Evolutionary conservation across 2,797 vertebrate genomes (phyloP), one percentile per base, ranked within the genome.

Genomic region (Scolopax rusticola): DNA sequence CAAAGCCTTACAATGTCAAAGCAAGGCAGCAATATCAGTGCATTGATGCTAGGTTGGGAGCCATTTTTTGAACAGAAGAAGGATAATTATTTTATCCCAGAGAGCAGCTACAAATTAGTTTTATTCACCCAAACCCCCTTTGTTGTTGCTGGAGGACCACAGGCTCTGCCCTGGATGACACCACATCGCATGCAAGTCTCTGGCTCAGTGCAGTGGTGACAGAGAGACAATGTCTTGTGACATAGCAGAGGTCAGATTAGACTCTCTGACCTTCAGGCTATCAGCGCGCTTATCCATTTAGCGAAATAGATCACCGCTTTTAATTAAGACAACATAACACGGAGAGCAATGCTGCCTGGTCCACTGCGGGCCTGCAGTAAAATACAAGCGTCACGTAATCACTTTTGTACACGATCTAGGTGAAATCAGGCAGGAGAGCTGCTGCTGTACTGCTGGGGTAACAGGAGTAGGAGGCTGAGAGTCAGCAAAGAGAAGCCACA

Each of bases 251-350:
- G 92, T 93, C 82, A 84, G 77, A 92, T 83, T 69, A 86, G 84
- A 90, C 53, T 84, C 41, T 64, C 6, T 70, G 69, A 94, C 82
- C 73, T 76, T 89, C 89, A 69, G 76, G 94, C 73, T 94, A 86
- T 32, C 61, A 16, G 40, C 15, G 40, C 5, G 14, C 30, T n/a
- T 71, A 95, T 92, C 73, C 80, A 65, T 89, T 89, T 57, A 57
- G 41, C 45, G 33, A 75, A 78, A 83, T 67, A 48, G 30, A 88
- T 40, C 50, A 47, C 10, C 13, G 12, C 30, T 93, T 91, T 91
- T 74, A 96, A 97, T 91, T 93, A 95, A 85, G 87, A 86, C 48
- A 81, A 61, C 41, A n/a, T 78, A 67, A 93, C n/a, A 61, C 54
- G 80, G 84, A 60, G 75, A 93, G 33, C 74, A 68, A 33, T 68